Evolutionary conservation across 2,888 invertebrate species (phyloP), one percentile per base, ranked within the genome.

Genomic region (Oligia fasciuncula): DNA sequence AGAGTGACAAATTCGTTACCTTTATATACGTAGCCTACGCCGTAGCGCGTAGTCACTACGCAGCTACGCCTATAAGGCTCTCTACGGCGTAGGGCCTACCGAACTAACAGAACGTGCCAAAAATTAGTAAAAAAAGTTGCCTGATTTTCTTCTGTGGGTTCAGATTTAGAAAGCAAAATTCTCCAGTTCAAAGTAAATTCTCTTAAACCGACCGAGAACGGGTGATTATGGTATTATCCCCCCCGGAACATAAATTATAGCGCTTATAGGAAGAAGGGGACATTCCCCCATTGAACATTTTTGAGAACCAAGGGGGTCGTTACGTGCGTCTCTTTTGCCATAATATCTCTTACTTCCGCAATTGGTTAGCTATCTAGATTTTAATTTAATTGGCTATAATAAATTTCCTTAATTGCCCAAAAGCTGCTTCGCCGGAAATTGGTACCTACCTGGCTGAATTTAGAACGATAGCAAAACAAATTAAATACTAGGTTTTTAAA

Each of bases 351-450:
- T 63, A 72, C 74, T 75, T 75, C 76, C 84, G 75, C 84, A 86
- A 86, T 86, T 77, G 71, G 75, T 76, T 72, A 79, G 74, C 75
- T 83, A 86, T 83, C 84, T 75, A 75, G 67, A 85, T 86, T 86
- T 73, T 66, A 80, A 72, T 83, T 85, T 85, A 86, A 85, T 79
- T 86, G 84, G 76, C 72, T 54, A 51, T 69, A 86, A 86, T 86
- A 85, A 85, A 85, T 85, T 77, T 66, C 17, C 69, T 79, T 83
- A 77, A 86, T 85, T 78, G 77, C 77, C 63, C 71, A 78, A 86
- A 85, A 78, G 69, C 85, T 74, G 73, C 68, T 84, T 84, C 54
- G 40, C 49, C 74, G 76, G 79, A 79, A 85, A 85, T 86, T 86
- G 71, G 66, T 75, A 70, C 29, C 73, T 67, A 70, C 29, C 73